These are phyloP conservation scores for Scomber scombrus DNA, from an alignment of 2,113 vertebrate species.

Conservation along the genomic window DNA sequence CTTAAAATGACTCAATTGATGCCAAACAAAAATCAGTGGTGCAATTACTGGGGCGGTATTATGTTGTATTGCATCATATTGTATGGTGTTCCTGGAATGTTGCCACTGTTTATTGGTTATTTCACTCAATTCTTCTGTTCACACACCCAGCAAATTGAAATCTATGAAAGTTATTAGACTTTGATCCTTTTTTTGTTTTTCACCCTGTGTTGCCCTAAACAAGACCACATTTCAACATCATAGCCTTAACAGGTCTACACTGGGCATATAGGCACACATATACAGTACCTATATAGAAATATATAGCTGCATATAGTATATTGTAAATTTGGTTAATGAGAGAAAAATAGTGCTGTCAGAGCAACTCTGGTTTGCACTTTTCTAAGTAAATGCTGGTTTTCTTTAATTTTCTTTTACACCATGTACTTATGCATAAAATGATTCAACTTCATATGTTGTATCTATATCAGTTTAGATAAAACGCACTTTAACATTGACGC, in stretches of 20 bases:
- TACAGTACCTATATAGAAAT: background rate
- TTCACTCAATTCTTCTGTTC: slow-evolving; percentile 46
- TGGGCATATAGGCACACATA: background rate
- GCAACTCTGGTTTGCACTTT: background rate
- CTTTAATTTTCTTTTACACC: slow-evolving; percentile 18
- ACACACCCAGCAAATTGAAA: slow-evolving; percentile 67
- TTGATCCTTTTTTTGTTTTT: slow-evolving; percentile 50
- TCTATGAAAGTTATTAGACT: slow-evolving; percentile 65
- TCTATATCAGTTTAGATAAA: too few relatives aligned
- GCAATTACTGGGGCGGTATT: background rate
- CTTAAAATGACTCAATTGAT: background rate
- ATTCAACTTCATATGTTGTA: too few relatives aligned
- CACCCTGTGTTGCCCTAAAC: slow-evolving; percentile 27
- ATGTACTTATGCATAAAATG: slow-evolving; percentile 5
- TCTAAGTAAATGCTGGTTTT: slow-evolving; percentile 13
- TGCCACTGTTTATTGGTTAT: slow-evolving; percentile 27
- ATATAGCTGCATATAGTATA: background rate
- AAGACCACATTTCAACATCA: slow-evolving; percentile 45
- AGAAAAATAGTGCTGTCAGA: background rate
- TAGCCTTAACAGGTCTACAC: background rate
- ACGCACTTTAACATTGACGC: background rate
- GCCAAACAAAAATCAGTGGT: slow-evolving; percentile 4
- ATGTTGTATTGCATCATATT: slow-evolving; percentile 7
- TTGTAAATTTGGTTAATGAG: background rate
- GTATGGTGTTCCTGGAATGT: slow-evolving; percentile 8